phyloP scores from a whole-genome alignment of 2,888 invertebrate species.

The Phyllotreta striolata region DNA sequence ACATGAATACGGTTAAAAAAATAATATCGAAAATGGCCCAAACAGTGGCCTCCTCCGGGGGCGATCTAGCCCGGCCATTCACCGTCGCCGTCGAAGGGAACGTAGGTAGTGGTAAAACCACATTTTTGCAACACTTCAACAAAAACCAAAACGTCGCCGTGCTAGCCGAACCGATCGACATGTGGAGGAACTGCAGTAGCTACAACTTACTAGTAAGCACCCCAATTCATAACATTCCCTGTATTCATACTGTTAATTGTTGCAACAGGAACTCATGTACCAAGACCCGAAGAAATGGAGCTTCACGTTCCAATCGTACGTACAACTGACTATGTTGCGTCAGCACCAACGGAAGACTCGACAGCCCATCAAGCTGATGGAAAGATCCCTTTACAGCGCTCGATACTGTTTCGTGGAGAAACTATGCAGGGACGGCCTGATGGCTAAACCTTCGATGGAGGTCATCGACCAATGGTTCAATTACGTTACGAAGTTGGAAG shows the following conservation, averaged over 20 bases:
- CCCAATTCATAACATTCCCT: neutral
- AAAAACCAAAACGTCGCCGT: conserved; percentile 73
- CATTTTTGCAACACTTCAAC: conserved; percentile 82
- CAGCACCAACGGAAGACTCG: conserved; percentile 68
- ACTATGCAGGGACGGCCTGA: conserved; percentile 68
- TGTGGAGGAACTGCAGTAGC: conserved; percentile 82
- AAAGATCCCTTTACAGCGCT: conserved; percentile 66
- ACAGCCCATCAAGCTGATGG: conserved; percentile 70
- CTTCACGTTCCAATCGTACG: conserved; percentile 83
- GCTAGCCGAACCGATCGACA: conserved; percentile 77
- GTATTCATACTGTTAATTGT: neutral
- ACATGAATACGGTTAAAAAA: conserved; percentile 38
- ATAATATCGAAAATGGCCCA: conserved; percentile 44
- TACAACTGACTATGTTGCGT: conserved; percentile 80
- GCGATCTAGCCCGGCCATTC: conserved; percentile 64
- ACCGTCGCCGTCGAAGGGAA: conserved; percentile 90
- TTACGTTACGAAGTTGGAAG: conserved; percentile 71
- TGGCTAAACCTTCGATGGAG: conserved; percentile 71
- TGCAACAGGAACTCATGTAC: conserved; percentile 66
- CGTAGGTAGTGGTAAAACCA: conserved; percentile 91
- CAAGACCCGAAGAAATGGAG: conserved; percentile 77
- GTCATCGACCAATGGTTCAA: conserved; percentile 80
- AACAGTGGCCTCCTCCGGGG: conserved; percentile 33
- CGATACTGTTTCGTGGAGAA: conserved; percentile 80
- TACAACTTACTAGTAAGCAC: conserved; percentile 71